Base-by-base conservation (phyloP, 1,140 invertebrate genomes). In the Campodea augens region DNA sequence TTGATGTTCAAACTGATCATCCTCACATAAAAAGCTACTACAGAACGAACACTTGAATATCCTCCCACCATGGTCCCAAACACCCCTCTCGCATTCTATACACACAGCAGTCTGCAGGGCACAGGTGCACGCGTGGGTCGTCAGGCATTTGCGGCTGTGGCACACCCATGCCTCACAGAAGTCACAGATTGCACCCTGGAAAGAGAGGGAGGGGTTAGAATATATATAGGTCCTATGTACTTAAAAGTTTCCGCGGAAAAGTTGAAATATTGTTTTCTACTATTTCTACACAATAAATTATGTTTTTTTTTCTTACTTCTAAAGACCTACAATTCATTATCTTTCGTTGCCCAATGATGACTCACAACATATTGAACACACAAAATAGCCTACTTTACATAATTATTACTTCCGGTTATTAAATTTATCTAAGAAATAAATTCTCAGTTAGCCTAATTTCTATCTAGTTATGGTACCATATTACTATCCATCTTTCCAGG, bases 1-100 rank as follows among this genome's bases (percentile, higher is more conserved):
- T 68, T 97, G 91, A 66, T 97, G 91, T 60, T 97, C 91, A 71
- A 97, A 96, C 64, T 97, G 91, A 65, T 97, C 91, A 67, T 97
- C 91, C 66, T 97, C 91, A 66, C 91, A 97, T 1, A 97, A 69
- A 58, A 81, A 91, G 43, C 76, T 82, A 54, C 76, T 64, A 59
- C 91, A 96, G 63, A 89, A 96, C 38, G 83, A 88, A 62, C 91
- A 97, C 51, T 76, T 76, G 59, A 91, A 96, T 50, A 96, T 82
- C 41, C 91, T 71, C 3, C 80, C 83, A 52, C 90, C 91, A 60
- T 96, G 90, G 60, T 90, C 86, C 87, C 88, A 95, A 12, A 95
- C 87, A 15, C 79, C 74, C 57, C 85, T 67, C 56, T 89, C 82
- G 61, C 91, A 97, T 67, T 96, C 91, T 25, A 79, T 67, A 59